A percentile compares a stretch with the other conserved stretches of the same genome.
These are phyloP conservation scores for Anagrus nilaparvatae DNA, from an alignment of 1,140 invertebrate species.

Conservation along the genomic window DNA sequence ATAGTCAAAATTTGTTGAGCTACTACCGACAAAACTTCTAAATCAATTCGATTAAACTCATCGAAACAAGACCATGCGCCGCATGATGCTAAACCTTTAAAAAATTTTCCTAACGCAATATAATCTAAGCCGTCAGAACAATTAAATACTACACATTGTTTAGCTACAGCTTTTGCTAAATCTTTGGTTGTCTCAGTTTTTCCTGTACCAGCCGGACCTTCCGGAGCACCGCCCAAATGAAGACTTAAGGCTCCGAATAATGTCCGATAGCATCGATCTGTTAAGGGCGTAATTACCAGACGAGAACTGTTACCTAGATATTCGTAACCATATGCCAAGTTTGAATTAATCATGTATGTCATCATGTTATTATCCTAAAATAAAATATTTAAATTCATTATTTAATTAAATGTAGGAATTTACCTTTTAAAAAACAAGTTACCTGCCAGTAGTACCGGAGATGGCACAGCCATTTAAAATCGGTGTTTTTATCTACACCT, in stretches of 20 bases:
- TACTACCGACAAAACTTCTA: constrained; percentile 85
- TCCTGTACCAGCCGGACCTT: constrained; percentile 90
- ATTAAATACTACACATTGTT: constrained; percentile 95
- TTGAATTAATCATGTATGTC: constrained; percentile 84
- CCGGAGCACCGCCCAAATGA: constrained; percentile 77
- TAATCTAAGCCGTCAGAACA: constrained; percentile 92
- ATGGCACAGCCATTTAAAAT: constrained; percentile 87
- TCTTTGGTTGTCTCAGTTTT: constrained; percentile 97
- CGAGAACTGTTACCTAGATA: constrained; percentile 86
- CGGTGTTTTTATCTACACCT: constrained; percentile 59
- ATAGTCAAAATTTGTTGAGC: constrained; percentile 82
- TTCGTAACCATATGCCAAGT: constrained; percentile 87
- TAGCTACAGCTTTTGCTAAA: constrained; percentile 90
- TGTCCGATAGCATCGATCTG: constrained; percentile 87
- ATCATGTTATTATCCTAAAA: constrained; percentile 51
- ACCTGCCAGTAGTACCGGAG: constrained; percentile 92
- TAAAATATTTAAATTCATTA: neutral
- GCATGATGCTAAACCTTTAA: constrained; percentile 92
- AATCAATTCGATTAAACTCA: constrained; percentile 81
- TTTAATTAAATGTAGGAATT: neutral
- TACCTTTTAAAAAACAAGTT: constrained; percentile 7
- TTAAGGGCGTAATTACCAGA: constrained; percentile 83
- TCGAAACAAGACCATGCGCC: constrained; percentile 98
- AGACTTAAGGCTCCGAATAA: constrained; percentile 85
- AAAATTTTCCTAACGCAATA: constrained; percentile 90